Evolutionary conservation across 1,140 invertebrate species (phyloP), one percentile per base, ranked within the genome.

Genomic region (Diabrotica virgifera): DNA sequence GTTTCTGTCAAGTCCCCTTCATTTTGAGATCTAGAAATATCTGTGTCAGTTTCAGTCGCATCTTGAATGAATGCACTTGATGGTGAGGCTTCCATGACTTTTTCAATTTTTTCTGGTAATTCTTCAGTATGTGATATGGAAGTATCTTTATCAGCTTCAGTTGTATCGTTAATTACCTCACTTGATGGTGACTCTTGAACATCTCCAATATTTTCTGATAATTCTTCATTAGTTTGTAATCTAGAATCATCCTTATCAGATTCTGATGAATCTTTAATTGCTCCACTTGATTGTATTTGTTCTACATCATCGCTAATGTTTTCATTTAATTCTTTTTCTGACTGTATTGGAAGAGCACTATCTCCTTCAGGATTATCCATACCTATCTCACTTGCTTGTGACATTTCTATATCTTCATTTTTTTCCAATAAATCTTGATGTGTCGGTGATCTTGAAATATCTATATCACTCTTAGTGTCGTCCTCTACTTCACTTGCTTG

Each of bases 1-100:
- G 9, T 13, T 24, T 9, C 9, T 62, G 55, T 12, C 5, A 12
- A 8, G 55, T 35, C 10, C 36, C 12, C 6, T 13, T 10, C 36
- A 13, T 24, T 62, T 7, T 62, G 52, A 55, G 52, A 36, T 38
- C 55, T 38, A n/a, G 9, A 11, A 55, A 55, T 24, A 14, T 55
- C 53, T 14, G 6, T 13, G 6, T 24, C 53, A 24, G 7, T 8
- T 0, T n/a, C 13, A 14, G n/a, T 55, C 14, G 6, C 53, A 13
- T n/a, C 24, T 24, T 24, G 24, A 24, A 24, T 24, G 24, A 12
- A 55, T 13, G 6, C 4, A 13, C 53, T 55, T 55, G 53, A 55
- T 8, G 36, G 36, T 52, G 4, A 52, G 14, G 7, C 14, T 12
- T 24, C 24, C 4, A 12, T 14, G 14, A 52, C 51, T 9, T 12